These are phyloP conservation scores for Clarias platycephalus DNA, from an alignment of 2,797 vertebrate genomes.

Conservation along the genomic window DNA sequence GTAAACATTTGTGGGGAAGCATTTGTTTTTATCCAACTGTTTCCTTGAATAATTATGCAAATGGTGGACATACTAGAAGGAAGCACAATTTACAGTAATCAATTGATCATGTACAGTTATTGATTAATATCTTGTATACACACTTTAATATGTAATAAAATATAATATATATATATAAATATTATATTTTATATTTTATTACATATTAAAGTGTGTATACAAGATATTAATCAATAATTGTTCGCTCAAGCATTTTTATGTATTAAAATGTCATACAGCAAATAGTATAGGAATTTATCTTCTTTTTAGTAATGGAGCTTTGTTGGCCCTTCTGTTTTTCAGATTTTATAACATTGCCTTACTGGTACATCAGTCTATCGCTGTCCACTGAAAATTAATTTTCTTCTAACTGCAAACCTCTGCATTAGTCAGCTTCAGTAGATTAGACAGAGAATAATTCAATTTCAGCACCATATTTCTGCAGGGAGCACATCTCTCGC, in stretches of 20 bases:
- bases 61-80: too few relatives aligned
- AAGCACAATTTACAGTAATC: neutral
- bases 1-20: neutral
- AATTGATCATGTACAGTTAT: neutral
- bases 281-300: too few relatives aligned
- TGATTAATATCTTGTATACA: neutral
- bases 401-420: slow-evolving; percentile 3
- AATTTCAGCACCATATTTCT: slow-evolving; percentile 57
- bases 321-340: neutral
- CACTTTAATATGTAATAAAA: too few relatives aligned
- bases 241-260: neutral
- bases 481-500: slow-evolving; percentile 49
- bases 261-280: neutral
- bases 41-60: too few relatives aligned
- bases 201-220: too few relatives aligned
- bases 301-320: neutral
- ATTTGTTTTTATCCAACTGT: neutral
- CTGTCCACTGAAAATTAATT: slow-evolving; percentile 19
- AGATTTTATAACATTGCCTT: neutral
- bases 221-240: too few relatives aligned
- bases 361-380: neutral
- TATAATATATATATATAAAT: too few relatives aligned
- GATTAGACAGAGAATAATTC: slow-evolving; percentile 58
- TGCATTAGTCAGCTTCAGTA: slow-evolving; percentile 52
- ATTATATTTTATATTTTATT: too few relatives aligned